Evolutionary conservation across 2,888 invertebrate species (phyloP).

Genomic region (Sisyra terminalis): DNA sequence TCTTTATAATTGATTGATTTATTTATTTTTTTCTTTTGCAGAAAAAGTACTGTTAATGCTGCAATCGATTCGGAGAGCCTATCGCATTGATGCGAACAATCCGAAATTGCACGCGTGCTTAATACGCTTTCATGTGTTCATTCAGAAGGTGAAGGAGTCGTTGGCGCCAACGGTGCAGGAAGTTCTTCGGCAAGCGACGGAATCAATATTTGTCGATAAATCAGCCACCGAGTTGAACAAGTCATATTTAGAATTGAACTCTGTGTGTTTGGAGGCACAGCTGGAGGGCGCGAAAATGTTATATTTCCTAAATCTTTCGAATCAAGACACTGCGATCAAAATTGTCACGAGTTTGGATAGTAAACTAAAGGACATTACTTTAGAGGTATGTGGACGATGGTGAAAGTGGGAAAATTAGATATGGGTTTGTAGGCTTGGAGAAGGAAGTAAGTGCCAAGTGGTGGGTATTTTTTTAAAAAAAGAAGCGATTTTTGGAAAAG

Average conservation of each 20-base stretch:
- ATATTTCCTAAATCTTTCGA: slow-evolving; percentile 51
- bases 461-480: no score
- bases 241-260: slow-evolving; percentile 43
- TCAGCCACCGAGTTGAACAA: slow-evolving; percentile 47
- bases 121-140: slow-evolving; percentile 52
- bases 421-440: no score
- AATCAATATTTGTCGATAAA: slow-evolving; percentile 36
- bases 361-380: slow-evolving; percentile 30
- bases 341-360: slow-evolving; percentile 38
- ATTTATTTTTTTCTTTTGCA: slow-evolving; percentile 24
- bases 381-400: slow-evolving; percentile 36
- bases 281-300: slow-evolving; percentile 72
- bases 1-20: no score
- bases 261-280: slow-evolving; percentile 54
- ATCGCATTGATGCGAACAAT: slow-evolving; percentile 51
- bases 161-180: slow-evolving; percentile 32
- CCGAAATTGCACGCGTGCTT: slow-evolving; percentile 78
- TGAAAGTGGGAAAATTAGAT: no score
- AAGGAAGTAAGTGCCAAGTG: no score
- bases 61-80: slow-evolving; percentile 85
- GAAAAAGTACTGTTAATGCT: slow-evolving; percentile 87
- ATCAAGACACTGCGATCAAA: slow-evolving; percentile 45
- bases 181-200: slow-evolving; percentile 33
- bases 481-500: no score
- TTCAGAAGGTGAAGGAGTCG: slow-evolving; percentile 24